Base-by-base conservation (phyloP, 2,888 invertebrate genomes). In the Agonopterix alstromeriana region DNA sequence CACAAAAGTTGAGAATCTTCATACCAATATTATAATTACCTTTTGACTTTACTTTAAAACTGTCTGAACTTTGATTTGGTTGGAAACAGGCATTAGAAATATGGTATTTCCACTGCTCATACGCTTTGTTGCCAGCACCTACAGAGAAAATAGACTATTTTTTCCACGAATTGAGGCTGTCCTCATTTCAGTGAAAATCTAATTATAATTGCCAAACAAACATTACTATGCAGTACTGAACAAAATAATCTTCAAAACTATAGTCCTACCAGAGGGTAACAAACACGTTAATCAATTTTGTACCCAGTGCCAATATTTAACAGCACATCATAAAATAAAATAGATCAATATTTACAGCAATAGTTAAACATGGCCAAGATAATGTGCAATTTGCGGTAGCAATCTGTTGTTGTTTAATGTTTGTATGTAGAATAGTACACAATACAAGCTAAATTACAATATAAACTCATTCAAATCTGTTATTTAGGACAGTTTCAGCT, bases 131-230 rank as follows among this genome's bases (percentile, higher is more conserved):
- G 9, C 38, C 9, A 38, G 38, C 38, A 38, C 7, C 27, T 27
- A 27, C 38, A 10, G 38, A 38, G 38, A 38, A 38, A n/a, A 38
- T 38, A 38, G 38, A 4, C 7, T 49, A 49, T 50, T 48, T 46
- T 51, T 48, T 51, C 48, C 42, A 27, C 42, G 50, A 53, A 55
- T 46, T 48, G 49, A 51, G 53, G 45, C 45, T 42, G 51, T 46
- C 46, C 51, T 47, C 52, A 50, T 52, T 55, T 55, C 52, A 36
- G 42, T 36, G 51, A 49, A 52, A 53, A 45, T 52, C 50, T 55
- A 52, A 55, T 55, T 55, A 50, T 50, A 53, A 46, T 48, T 48
- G 27, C 36, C 43, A 51, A 51, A 46, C 43, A 46, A 50, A 42
- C 47, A 43, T 47, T 52, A 42, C 42, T 36, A 35, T 44, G 35